Percentiles rank a stretch among this genome's conserved stretches.
Conservation (phyloP, 2,888 invertebrate genomes). For the Coelopa pilipes region DNA sequence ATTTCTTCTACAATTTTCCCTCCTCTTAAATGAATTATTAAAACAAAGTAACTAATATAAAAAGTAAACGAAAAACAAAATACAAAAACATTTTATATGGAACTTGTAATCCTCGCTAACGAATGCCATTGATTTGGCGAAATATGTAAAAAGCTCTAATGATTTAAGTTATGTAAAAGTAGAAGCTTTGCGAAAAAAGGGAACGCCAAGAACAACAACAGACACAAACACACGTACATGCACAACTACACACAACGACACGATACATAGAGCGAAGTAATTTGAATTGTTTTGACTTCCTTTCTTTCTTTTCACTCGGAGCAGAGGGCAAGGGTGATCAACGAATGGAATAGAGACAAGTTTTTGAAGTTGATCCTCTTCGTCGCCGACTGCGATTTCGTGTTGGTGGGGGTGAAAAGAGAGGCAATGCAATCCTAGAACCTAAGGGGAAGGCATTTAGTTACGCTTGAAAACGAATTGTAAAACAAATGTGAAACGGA, state of each 20-base stretch:
- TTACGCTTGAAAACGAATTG: constrained; percentile 50
- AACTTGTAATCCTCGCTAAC: constrained; percentile 48
- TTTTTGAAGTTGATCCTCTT: too few species aligned
- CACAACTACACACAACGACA: constrained; percentile 26
- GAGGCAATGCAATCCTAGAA: constrained; percentile 49
- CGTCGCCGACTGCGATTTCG: too few species aligned
- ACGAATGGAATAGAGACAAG: not conserved
- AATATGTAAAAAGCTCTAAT: constrained; percentile 34
- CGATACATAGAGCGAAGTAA: constrained; percentile 17
- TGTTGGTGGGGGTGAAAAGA: too few species aligned
- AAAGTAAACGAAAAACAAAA: not conserved
- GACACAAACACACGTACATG: constrained; percentile 29
- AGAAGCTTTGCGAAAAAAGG: constrained; percentile 9
- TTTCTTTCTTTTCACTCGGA: too few species aligned
- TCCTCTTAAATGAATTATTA: not conserved
- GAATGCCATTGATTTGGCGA: constrained; percentile 39
- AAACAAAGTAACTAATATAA: not conserved
- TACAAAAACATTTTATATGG: constrained; percentile 37
- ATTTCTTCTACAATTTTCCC: not conserved
- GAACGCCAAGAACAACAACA: constrained; percentile 13
- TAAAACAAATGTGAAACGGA: constrained; percentile 23
- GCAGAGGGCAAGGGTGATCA: too few species aligned
- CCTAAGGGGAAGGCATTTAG: constrained; percentile 56
- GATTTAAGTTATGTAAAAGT: constrained; percentile 19
- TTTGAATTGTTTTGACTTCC: too few species aligned